Evolutionary conservation across 2,888 invertebrate species (phyloP).

Genomic region (Deroplatys truncata): DNA sequence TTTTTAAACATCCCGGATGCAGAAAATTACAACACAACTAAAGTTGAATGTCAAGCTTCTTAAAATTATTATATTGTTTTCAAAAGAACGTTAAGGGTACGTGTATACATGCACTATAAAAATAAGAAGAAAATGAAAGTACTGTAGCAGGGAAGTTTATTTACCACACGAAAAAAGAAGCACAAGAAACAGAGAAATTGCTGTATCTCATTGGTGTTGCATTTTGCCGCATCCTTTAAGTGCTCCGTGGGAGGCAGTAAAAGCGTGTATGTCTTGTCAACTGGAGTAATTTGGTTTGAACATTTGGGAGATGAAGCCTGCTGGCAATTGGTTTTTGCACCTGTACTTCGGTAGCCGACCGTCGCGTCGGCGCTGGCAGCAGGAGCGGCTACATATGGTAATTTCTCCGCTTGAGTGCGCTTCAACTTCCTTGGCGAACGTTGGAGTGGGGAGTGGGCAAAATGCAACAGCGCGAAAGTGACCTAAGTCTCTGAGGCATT

Average conservation of each 20-base stretch:
- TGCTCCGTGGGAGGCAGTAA: not conserved
- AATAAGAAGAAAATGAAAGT: not conserved
- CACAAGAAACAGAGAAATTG: not conserved
- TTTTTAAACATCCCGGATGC: no score
- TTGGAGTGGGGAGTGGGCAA: not conserved
- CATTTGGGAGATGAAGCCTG: not conserved
- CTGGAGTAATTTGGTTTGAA: not conserved
- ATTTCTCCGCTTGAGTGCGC: constrained; percentile 6
- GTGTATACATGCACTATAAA: not conserved
- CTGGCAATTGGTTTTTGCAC: not conserved
- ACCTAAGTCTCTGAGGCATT: not conserved
- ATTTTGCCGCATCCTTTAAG: not conserved
- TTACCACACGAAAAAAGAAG: not conserved
- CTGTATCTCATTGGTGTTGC: not conserved
- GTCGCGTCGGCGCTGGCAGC: not conserved
- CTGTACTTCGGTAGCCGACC: not conserved
- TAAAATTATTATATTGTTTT: not conserved
- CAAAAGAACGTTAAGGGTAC: not conserved
- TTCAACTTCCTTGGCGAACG: not conserved
- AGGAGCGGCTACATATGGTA: not conserved
- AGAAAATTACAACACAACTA: not conserved
- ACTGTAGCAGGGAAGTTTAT: not conserved
- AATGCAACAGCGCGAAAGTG: not conserved
- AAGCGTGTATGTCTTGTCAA: not conserved
- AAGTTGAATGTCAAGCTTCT: not conserved